Conservation (phyloP, 1,140 invertebrate species). For the Manduca sexta region DNA sequence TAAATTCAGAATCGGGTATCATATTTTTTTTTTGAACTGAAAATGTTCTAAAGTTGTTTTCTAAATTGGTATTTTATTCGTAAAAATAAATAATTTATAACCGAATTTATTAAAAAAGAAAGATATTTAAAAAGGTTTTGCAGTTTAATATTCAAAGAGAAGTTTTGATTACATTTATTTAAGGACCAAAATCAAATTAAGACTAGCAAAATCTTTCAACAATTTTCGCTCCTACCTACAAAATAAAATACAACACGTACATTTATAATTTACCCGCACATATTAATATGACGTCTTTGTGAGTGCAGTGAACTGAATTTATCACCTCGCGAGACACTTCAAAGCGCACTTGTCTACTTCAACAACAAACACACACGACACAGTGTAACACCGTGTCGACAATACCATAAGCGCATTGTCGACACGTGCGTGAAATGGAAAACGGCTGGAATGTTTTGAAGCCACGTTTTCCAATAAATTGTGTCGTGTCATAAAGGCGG, state of each 20-base stretch:
- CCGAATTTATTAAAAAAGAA: too few species aligned
- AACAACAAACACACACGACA: constrained; percentile 2
- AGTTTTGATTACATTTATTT: too few species aligned
- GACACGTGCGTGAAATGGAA: constrained; percentile 11
- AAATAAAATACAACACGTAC: not conserved
- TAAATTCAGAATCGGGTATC: not conserved
- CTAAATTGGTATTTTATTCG: too few species aligned
- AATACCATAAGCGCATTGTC: not conserved
- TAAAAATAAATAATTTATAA: too few species aligned
- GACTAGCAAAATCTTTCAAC: too few species aligned
- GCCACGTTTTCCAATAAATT: constrained; percentile 37
- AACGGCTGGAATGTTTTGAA: constrained; percentile 17
- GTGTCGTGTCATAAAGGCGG: constrained; percentile 24
- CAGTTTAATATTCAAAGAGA: too few species aligned
- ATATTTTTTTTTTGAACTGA: not conserved
- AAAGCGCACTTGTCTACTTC: constrained; percentile 11
- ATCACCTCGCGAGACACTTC: constrained; percentile 17
- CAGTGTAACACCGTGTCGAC: constrained; percentile 1
- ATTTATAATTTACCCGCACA: constrained; percentile 1
- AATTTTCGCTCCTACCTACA: too few species aligned
- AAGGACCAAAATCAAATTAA: too few species aligned
- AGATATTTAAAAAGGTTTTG: too few species aligned
- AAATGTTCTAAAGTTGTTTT: too few species aligned
- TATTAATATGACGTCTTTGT: constrained; percentile 13
- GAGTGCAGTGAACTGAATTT: constrained; percentile 16